Base-by-base conservation (phyloP, 2,797 vertebrate species). In the Crypturellus tataupa region DNA sequence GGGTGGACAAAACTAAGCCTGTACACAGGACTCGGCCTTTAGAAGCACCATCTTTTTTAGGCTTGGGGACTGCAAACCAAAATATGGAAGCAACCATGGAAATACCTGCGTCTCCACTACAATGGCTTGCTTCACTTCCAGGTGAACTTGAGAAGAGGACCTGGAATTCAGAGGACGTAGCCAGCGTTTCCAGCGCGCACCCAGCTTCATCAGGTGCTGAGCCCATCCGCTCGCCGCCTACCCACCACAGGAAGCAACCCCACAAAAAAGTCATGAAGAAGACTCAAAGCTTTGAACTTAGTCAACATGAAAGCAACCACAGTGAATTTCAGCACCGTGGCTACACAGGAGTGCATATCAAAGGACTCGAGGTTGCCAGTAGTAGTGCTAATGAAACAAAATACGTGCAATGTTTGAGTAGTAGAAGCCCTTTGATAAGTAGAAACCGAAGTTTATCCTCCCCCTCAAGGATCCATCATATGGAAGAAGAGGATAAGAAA, bases 211-310 rank as follows among this genome's bases (percentile, higher is more conserved):
- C 98, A 94, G 97, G 96, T 85, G 98, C 98, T 0, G 98, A 98
- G 96, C 98, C 98, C 2, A 89, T 96, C 71, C 97, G 97, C 96
- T 97, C 94, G 10, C 89, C 97, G 4, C 82, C 94, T 6, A 65
- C 97, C 4, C 97, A 95, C 35, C 98, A 98, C 58, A 98, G 98
- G 92, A 98, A 98, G 86, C 98, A 98, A 59, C 98, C 98, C 1
- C 97, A 98, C 91, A 99, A 98, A 93, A 99, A 99, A 95, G 98
- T 98, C 69, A 98, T 98, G 98, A 98, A 98, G 97, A 98, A 98
- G 96, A 98, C 98, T 1, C 91, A 98, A 96, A 98, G 98, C 95
- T 98, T 96, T 4, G 98, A 98, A 90, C 79, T 97, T 49, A 94
- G 90, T 16, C 90, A 93, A 0, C 96, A 97, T 19, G 96, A 97